phyloP scores from a whole-genome alignment of 2,797 vertebrate species.

The Melanotaenia nigrans region DNA sequence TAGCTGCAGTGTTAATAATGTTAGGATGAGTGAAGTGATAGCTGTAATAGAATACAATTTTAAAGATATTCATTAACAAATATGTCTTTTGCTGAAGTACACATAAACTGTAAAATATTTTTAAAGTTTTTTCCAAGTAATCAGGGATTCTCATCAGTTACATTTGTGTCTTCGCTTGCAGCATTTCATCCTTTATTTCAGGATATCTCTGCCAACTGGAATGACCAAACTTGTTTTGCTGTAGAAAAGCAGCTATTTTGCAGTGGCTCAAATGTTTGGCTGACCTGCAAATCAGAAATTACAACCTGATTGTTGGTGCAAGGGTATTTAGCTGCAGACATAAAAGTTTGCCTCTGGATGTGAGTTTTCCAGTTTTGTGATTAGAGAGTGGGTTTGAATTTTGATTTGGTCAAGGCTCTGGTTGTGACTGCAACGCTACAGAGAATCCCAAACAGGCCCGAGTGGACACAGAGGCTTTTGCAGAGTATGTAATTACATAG shows the following conservation, averaged over 20 bases:
- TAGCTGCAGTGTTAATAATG: too few species aligned
- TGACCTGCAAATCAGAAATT: constrained; percentile 73
- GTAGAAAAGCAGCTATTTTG: constrained; percentile 38
- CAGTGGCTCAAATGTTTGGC: constrained; percentile 54
- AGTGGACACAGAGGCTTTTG: constrained; percentile 79
- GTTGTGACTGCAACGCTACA: constrained; percentile 72
- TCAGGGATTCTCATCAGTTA: constrained; percentile 36
- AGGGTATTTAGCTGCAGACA: constrained; percentile 74
- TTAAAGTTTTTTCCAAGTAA: too few species aligned
- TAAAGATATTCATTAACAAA: too few species aligned
- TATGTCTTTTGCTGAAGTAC: too few species aligned
- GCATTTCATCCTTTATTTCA: constrained; percentile 54
- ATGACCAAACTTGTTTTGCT: constrained; percentile 63
- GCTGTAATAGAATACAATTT: too few species aligned
- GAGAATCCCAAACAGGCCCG: constrained; percentile 70
- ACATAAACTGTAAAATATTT: too few species aligned
- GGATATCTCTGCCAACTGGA: constrained; percentile 50
- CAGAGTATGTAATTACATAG: constrained; percentile 82
- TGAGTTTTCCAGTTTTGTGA: constrained; percentile 72
- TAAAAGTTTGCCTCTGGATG: constrained; percentile 68
- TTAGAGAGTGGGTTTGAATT: constrained; percentile 81
- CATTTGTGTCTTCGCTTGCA: constrained; percentile 45
- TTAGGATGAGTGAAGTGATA: too few species aligned
- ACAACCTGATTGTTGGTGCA: constrained; percentile 69
- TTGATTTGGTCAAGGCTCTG: constrained; percentile 79